Evolutionary conservation across 2,113 vertebrate species (phyloP).

Genomic region (Condylura cristata): DNA sequence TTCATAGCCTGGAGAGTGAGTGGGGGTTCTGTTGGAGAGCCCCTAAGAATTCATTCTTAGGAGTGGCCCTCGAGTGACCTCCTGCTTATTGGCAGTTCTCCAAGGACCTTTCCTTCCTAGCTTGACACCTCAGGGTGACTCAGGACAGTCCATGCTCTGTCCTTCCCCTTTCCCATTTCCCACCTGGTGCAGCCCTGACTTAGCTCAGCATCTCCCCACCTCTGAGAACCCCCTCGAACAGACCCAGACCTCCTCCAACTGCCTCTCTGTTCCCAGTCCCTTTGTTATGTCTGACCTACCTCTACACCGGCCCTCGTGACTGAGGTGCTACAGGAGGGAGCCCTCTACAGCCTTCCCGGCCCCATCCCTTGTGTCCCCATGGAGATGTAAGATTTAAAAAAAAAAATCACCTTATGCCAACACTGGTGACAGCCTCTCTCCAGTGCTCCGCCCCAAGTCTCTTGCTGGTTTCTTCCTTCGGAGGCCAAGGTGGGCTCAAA

Average conservation of each 20-base stretch:
- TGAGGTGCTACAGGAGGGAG: rapidly evolving
- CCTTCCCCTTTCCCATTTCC: background rate
- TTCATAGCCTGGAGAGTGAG: background rate
- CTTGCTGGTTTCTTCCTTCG: background rate
- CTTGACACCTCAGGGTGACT: background rate
- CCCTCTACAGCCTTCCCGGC: background rate
- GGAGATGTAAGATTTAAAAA: background rate
- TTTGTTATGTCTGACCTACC: background rate
- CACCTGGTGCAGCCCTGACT: rapidly evolving
- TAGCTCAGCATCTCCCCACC: no score
- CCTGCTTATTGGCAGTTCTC: background rate
- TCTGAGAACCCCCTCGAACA: rapidly evolving
- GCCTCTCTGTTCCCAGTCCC: background rate
- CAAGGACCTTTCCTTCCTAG: background rate
- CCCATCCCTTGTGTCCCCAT: rapidly evolving
- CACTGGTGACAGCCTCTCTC: no score
- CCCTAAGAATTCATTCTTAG: background rate
- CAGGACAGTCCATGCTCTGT: background rate
- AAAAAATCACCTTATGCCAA: background rate
- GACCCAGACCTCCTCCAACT: no score
- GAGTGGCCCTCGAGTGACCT: background rate
- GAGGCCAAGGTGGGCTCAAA: background rate
- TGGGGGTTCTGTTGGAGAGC: background rate
- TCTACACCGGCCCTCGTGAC: background rate
- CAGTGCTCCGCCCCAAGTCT: rapidly evolving